phyloP scores from a whole-genome alignment of 2,888 invertebrate species.

The Lepidonotus clava region DNA sequence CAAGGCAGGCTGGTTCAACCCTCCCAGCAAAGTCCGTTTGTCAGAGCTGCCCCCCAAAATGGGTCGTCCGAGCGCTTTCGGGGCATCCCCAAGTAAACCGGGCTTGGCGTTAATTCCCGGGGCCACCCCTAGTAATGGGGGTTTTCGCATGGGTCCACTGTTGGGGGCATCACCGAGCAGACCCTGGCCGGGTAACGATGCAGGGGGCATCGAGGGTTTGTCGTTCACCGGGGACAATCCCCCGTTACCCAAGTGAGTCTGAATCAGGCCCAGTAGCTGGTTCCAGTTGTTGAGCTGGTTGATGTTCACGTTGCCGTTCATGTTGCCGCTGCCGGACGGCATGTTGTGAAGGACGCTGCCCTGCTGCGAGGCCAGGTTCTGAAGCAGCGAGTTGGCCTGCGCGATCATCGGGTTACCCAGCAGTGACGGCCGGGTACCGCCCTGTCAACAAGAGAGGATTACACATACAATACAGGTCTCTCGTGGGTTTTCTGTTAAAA shows the following conservation, averaged over 20 bases:
- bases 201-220: background rate
- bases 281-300: conserved; percentile 55
- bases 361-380: conserved; percentile 75
- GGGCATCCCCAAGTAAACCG: conserved; percentile 49
- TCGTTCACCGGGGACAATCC: background rate
- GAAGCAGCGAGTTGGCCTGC: conserved; percentile 79
- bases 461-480: too few relatives aligned
- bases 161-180: background rate
- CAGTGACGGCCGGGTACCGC: conserved; percentile 72
- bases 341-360: background rate
- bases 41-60: background rate
- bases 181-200: background rate
- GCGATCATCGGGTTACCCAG: conserved; percentile 79
- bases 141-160: background rate
- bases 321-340: background rate
- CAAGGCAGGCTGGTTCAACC: background rate
- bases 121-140: background rate
- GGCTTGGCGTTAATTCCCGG: conserved; percentile 17
- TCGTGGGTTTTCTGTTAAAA: too few relatives aligned
- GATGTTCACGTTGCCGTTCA: conserved; percentile 29
- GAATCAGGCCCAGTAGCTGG: conserved; percentile 32
- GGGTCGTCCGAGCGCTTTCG: conserved; percentile 38
- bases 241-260: background rate
- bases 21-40: background rate
- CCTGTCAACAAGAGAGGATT: conserved; percentile 26